phyloP scores from a whole-genome alignment of 2,797 vertebrate genomes.

The Lates japonicus region DNA sequence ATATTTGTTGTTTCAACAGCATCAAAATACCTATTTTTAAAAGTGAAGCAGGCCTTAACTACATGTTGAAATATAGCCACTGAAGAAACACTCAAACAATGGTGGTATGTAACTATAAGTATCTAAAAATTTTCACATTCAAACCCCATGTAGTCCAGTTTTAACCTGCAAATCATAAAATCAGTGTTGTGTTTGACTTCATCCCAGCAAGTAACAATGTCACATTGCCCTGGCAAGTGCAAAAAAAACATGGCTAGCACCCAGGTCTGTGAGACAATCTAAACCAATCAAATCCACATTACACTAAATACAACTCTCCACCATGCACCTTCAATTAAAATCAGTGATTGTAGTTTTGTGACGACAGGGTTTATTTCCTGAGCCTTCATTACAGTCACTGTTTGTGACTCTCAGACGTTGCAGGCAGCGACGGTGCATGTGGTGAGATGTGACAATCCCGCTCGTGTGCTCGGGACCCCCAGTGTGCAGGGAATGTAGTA shows the following conservation, averaged over 20 bases:
- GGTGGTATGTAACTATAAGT: neutral
- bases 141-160: neutral
- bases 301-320: constrained; percentile 36
- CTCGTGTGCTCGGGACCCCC: constrained; percentile 59
- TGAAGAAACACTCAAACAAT: neutral
- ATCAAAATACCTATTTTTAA: constrained; percentile 13
- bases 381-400: constrained; percentile 51
- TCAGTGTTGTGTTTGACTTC: constrained; percentile 5
- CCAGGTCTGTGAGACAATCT: constrained; percentile 27
- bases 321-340: constrained; percentile 62
- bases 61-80: neutral
- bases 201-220: constrained; percentile 9
- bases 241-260: neutral
- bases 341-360: constrained; percentile 42
- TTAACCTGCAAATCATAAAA: neutral
- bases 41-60: neutral
- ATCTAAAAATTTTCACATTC: neutral
- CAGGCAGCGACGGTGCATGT: constrained; percentile 56
- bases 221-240: constrained; percentile 14
- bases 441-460: constrained; percentile 70
- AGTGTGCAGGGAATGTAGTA: constrained; percentile 52
- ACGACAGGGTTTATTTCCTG: constrained; percentile 52
- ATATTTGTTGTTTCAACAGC: constrained; percentile 1
- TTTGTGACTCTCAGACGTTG: constrained; percentile 52
- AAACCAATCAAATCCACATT: constrained; percentile 54